Base-by-base conservation (phyloP, 1,140 invertebrate species). In the Heliconius melpomene region DNA sequence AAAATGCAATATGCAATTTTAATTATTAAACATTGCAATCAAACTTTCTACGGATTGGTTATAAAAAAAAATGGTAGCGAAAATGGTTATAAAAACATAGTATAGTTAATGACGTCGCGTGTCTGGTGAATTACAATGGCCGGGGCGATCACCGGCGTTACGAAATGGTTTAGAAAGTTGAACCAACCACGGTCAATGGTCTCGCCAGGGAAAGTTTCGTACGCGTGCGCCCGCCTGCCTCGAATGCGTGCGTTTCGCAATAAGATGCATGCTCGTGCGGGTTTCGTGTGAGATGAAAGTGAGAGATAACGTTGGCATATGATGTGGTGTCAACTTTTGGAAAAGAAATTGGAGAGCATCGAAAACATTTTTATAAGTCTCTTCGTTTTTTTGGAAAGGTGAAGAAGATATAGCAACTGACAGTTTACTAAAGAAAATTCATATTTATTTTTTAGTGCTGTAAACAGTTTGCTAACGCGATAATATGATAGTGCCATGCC, bases 91-190 rank as follows among this genome's bases (percentile, higher is more conserved):
- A 89, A 83, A 89, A 91, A 74, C 32, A 7, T 7, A 74, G 32
- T 32, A 71, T 76, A 86, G 75, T 83, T 90, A 92, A 92, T 87
- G 88, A 89, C 85, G 88, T 94, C 91, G 93, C 93, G 91, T 94
- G 93, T 90, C 77, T 79, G 85, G 91, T 90, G 91, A 92, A 91
- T 91, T 90, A 93, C 92, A 94, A 93, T 92, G 85, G 90, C 84
- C 86, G 83, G 86, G 88, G 87, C 89, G 89, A 90, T 91, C 89
- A 90, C 88, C 87, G 86, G 72, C 81, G 91, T 93, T 94, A 94
- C 92, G 89, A 94, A 89, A 93, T 85, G 88, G 73, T 92, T 94
- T 94, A 93, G 93, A 94, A 94, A 94, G 93, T 89, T 86, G 85
- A 87, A 83, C 90, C 90, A 87, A 83, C 90, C 90, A 93, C 93